Evolutionary conservation across 2,888 invertebrate species (phyloP).

Genomic region (Apodemia mormo): DNA sequence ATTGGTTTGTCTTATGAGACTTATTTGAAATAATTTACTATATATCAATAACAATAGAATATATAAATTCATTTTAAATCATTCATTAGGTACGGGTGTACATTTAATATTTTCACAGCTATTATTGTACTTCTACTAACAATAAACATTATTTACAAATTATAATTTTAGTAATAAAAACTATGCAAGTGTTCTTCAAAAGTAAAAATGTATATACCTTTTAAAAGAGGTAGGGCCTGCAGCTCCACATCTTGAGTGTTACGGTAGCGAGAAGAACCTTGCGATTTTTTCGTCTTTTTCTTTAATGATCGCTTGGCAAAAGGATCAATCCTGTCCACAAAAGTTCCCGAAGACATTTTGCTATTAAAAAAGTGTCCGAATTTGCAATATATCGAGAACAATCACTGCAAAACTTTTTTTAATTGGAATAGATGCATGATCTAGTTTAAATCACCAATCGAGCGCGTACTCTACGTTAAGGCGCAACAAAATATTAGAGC

Average conservation of each 20-base stretch:
- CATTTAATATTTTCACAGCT: not conserved
- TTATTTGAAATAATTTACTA: no score
- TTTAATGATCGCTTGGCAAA: conserved; percentile 98
- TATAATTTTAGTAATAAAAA: not conserved
- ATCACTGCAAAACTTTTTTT: conserved; percentile 78
- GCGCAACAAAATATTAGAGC: conserved; percentile 77
- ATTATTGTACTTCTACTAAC: not conserved
- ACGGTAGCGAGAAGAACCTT: conserved; percentile 99
- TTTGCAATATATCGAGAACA: conserved; percentile 74
- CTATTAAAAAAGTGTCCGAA: conserved; percentile 76
- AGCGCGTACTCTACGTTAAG: conserved; percentile 76
- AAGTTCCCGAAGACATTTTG: conserved; percentile 90
- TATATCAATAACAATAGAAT: no score
- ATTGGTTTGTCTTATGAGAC: no score
- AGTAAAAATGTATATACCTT: conserved; percentile 86
- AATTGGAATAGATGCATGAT: conserved; percentile 79
- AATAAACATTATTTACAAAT: not conserved
- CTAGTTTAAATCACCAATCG: conserved; percentile 72
- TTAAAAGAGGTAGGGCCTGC: conserved; percentile 96
- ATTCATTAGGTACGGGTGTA: no score
- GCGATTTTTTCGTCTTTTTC: conserved; percentile 99
- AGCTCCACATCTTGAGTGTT: conserved; percentile 99
- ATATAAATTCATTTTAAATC: no score
- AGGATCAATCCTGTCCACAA: conserved; percentile 99
- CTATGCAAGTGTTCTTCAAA: not conserved